Base-by-base conservation (phyloP, 2,113 vertebrate genomes). In the Quiscalus mexicanus region DNA sequence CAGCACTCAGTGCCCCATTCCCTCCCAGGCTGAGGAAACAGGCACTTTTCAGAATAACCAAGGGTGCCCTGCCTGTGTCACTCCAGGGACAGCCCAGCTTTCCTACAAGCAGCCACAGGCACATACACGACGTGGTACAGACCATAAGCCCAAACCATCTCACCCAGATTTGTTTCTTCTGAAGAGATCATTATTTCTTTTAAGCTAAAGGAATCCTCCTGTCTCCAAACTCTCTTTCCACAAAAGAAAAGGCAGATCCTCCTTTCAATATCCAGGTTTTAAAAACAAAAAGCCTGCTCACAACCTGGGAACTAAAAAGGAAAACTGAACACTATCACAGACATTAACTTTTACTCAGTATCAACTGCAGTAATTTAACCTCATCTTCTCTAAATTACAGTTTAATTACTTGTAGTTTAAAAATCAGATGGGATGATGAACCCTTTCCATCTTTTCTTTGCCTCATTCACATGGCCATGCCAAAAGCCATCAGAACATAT, bases 91-190 rank as follows among this genome's bases (percentile, higher is more conserved):
- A 50, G 3, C 20, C 4, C 58, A 55, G 42, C 41, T 62, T 47
- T 58, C 27, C 56, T 14, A 35, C 27, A 41, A 88, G 75, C 56
- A 75, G 41, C 45, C 50, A 74, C 41, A 90, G 79, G 31, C 24
- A 47, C 21, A 33, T 11, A 6, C 15, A 20, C 0, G 0, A 56
- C 58, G 31, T 49, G 31, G 45, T n/a, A 24, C n/a, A 79, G 28
- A n/a, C 19, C 11, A 44, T 6, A 37, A 75, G 2, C 19, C 19
- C 56, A 37, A 78, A 74, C 1, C 25, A 55, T 28, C 23, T 80
- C 41, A 50, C 69, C 13, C 62, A 83, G 25, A 79, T 49, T n/a
- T 0, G 19, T 41, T 67, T 88, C 39, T 79, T 63, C 35, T 55
- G 39, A 83, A 83, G 39, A 83, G 18, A 64, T 16, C 6, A 14